Conservation (phyloP, 2,888 invertebrate species). For the Drosophila basisetae region DNA sequence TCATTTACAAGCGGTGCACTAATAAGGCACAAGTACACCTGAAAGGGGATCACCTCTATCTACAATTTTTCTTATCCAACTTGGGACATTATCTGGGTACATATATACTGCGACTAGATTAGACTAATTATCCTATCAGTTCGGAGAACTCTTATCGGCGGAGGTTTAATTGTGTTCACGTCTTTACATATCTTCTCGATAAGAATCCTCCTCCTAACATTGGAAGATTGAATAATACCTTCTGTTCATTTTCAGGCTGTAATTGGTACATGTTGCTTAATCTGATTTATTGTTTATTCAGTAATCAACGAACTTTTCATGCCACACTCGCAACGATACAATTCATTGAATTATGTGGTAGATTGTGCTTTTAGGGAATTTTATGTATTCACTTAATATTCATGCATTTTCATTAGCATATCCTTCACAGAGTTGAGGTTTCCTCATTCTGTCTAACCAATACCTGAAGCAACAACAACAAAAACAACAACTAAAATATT, state of each 20-base stretch:
- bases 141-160: no score
- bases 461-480: neutral
- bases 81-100: no score
- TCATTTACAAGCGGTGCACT: no score
- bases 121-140: no score
- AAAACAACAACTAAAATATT: neutral
- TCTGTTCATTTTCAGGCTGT: neutral
- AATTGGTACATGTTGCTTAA: neutral
- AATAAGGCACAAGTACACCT: no score
- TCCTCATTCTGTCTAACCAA: neutral
- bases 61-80: neutral
- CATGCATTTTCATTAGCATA: constrained; percentile 7
- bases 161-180: no score
- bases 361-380: neutral
- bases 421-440: neutral
- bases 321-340: neutral
- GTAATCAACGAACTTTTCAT: neutral
- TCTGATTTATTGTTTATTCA: neutral
- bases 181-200: no score
- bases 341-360: neutral
- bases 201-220: no score
- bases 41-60: no score
- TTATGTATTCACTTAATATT: neutral
- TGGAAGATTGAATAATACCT: neutral
- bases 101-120: no score